Percentiles rank a stretch among this genome's conserved stretches.
Evolutionary conservation across 2,888 invertebrate genomes (phyloP).

Genomic region (Eupithecia dodoneata): DNA sequence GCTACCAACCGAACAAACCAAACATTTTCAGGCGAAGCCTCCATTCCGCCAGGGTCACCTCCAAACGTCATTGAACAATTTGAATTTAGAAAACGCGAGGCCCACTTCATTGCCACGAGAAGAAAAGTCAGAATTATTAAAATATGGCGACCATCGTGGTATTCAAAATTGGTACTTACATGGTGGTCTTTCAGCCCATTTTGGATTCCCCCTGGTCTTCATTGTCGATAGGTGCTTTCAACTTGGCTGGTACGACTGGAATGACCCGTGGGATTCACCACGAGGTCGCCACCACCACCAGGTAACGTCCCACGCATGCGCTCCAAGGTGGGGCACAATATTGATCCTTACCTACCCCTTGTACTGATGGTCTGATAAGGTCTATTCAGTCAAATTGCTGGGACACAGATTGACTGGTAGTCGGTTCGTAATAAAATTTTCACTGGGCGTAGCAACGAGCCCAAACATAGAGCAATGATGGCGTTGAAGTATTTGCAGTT

Average conservation of each 20-base stretch:
- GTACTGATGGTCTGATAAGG: conserved; percentile 78
- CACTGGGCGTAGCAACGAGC: conserved; percentile 6
- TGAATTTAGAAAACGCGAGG: neutral
- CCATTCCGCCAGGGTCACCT: neutral
- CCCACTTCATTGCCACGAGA: neutral
- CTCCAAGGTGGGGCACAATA: conserved; percentile 73
- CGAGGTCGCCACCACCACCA: conserved; percentile 68
- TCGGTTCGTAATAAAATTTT: neutral
- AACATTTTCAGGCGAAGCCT: conserved; percentile 4
- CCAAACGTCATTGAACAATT: conserved; percentile 8
- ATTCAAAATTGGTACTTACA: conserved; percentile 49
- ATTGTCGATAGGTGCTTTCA: conserved; percentile 49
- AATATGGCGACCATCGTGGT: neutral
- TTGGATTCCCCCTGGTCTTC: conserved; percentile 20
- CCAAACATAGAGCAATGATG: neutral
- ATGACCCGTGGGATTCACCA: conserved; percentile 60
- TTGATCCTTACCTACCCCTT: conserved; percentile 75
- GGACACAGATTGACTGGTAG: conserved; percentile 36
- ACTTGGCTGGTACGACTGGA: conserved; percentile 59
- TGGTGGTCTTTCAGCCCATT: conserved; percentile 46
- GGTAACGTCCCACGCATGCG: conserved; percentile 77
- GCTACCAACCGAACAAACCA: conserved; percentile 23
- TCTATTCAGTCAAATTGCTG: conserved; percentile 75
- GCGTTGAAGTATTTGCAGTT: neutral
- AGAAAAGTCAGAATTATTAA: neutral